A percentile compares a stretch with the other conserved stretches of the same genome.
Evolutionary conservation across 2,888 invertebrate species (phyloP).

Genomic region (Cheiracanthium punctorium): DNA sequence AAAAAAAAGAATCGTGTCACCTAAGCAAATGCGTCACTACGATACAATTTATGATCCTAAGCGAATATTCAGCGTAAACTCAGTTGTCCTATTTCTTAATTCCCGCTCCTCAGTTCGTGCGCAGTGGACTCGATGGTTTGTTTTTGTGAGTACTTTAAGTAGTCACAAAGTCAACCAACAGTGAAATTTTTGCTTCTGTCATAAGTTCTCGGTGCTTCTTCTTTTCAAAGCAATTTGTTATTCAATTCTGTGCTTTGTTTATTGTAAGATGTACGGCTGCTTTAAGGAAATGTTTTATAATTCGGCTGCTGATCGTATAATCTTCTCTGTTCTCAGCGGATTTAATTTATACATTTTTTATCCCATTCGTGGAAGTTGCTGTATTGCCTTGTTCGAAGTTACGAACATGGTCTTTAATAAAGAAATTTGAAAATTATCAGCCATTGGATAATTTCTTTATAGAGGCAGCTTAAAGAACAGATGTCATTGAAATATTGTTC

Average conservation of each 20-base stretch:
- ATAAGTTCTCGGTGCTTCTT: constrained; percentile 18
- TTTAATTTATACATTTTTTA: no score
- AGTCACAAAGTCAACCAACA: constrained; percentile 44
- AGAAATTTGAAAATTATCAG: no score
- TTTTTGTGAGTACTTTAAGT: constrained; percentile 17
- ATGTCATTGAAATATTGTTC: no score
- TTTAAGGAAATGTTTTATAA: not conserved
- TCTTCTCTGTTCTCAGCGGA: no score
- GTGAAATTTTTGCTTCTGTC: constrained; percentile 29
- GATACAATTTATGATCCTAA: not conserved
- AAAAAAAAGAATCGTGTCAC: not conserved
- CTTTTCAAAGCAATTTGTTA: constrained; percentile 49
- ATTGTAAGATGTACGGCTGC: not conserved
- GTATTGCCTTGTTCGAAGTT: no score
- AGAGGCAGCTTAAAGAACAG: no score
- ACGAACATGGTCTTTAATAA: no score
- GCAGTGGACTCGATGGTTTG: not conserved
- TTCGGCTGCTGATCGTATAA: no score
- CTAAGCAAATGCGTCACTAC: not conserved
- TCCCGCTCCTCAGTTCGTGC: not conserved
- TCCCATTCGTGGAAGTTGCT: no score
- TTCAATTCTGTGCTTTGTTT: constrained; percentile 33
- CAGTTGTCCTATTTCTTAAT: not conserved
- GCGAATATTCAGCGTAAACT: not conserved
- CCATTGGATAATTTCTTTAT: no score